Evolutionary conservation across 2,797 vertebrate species (phyloP).

Genomic region (Enteromius trimaculatus): DNA sequence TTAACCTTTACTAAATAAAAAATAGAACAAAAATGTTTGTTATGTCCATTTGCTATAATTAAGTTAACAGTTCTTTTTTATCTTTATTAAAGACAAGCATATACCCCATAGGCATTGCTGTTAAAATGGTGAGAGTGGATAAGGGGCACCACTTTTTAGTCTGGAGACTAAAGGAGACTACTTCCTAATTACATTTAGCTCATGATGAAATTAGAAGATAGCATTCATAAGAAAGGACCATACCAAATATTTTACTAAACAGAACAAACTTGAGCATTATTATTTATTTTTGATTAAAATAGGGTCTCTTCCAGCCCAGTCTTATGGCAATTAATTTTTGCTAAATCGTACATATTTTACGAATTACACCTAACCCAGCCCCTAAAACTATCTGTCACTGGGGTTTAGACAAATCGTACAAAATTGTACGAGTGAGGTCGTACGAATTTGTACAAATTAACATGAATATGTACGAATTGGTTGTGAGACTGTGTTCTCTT

Average conservation of each 20-base stretch:
- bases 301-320: neutral
- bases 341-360: too few species aligned
- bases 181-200: neutral
- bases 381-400: too few species aligned
- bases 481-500: neutral
- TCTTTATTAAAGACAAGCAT: conserved; percentile 8
- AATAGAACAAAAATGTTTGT: conserved; percentile 10
- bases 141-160: neutral
- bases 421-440: too few species aligned
- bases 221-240: neutral
- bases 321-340: too few species aligned
- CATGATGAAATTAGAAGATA: conserved; percentile 1
- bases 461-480: neutral
- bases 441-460: too few species aligned
- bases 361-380: too few species aligned
- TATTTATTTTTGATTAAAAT: neutral
- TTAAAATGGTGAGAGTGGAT: neutral
- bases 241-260: neutral
- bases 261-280: neutral
- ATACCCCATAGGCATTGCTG: neutral
- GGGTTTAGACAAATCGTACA: too few species aligned
- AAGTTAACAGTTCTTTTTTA: neutral
- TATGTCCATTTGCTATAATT: conserved; percentile 3
- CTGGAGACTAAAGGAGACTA: neutral
- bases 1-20: neutral